Base-by-base conservation (phyloP, 1,140 invertebrate species). In the Lepidotrigona ventralis region DNA sequence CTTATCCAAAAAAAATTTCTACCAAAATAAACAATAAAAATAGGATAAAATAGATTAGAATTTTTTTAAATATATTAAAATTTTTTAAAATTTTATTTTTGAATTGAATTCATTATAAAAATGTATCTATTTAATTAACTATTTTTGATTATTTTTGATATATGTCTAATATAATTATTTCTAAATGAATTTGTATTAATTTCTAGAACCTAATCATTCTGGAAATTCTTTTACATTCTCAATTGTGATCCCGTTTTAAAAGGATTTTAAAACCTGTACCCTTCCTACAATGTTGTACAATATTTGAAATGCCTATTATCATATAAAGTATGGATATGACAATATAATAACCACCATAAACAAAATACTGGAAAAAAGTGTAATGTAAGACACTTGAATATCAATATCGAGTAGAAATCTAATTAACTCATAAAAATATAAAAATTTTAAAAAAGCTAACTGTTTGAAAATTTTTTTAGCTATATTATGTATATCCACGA, bases 341-440 rank as follows among this genome's bases (percentile, higher is more conserved):
- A 23, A 95, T 85, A 88, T 95, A 96, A 89, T 96, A 96, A 19
- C 94, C 91, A 15, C 96, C 95, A 90, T 97, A 97, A 9, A 96
- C 94, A 56, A 95, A 89, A 92, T 96, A 97, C 95, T 96, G 93
- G 88, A 95, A 95, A 76, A 79, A 29, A 39, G 58, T 21, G 46
- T 1, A 80, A 29, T 29, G 23, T 77, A 26, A 46, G 46, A 21
- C 11, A 51, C 5, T 54, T 33, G 23, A 53, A 39, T 33, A 26
- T 46, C 51, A 71, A 58, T 58, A 9, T 21, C 33, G 39, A 12
- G 9, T 58, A 71, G 2, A 79, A 23, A 46, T 21, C 11, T 79
- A 60, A 60, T 21, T 51, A 6, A n/a, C 29, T 39, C 29, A 66
- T 70, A 79, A 64, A 33, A 54, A 79, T 21, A 12, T 12, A 39